Base-by-base conservation (phyloP, 2,113 vertebrate genomes). In the Gallinago media region DNA sequence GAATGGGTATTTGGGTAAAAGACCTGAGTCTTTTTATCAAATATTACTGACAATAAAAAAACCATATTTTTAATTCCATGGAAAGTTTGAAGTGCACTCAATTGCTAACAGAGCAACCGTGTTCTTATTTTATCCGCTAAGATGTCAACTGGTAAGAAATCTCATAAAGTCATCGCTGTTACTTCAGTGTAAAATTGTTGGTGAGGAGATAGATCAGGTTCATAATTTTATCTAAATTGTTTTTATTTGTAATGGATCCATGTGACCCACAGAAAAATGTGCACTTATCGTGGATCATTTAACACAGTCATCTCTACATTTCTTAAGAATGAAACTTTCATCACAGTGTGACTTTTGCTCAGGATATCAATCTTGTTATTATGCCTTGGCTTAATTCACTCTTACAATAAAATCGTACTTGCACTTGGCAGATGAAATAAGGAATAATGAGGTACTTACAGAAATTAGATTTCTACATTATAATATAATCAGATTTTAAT, bases 401-500 rank as follows among this genome's bases (percentile, higher is more conserved):
- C 95, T 97, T 90, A 91, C 89, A 94, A 94, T 97, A 96, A 97
- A 97, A 96, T 96, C 36, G 42, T 65, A 94, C 81, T 94, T 97
- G 46, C 49, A 92, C 79, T 97, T 98, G 97, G 91, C 96, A 98
- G 94, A 91, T 92, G 73, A 98, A 98, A 98, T 97, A 96, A 97
- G 96, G 96, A 98, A 96, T 97, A 97, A 98, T 97, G 97, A 97
- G 96, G 70, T 95, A 97, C 96, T 98, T 97, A 95, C 34, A 97
- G 78, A 95, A 98, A 98, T 97, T 96, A 97, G 78, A 97, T 98
- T 97, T 97, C 92, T 92, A 92, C 79, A 93, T 98, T 97, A 96
- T 88, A 95, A 92, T 96, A 93, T 97, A 98, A 98, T 97, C 96
- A 96, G 92, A 91, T 97, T 97, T 97, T 98, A 98, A 98, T 98